A percentile compares a stretch with the other conserved stretches of the same genome.
phyloP scores from a whole-genome alignment of 2,797 vertebrate genomes.

The Salarias fasciatus region DNA sequence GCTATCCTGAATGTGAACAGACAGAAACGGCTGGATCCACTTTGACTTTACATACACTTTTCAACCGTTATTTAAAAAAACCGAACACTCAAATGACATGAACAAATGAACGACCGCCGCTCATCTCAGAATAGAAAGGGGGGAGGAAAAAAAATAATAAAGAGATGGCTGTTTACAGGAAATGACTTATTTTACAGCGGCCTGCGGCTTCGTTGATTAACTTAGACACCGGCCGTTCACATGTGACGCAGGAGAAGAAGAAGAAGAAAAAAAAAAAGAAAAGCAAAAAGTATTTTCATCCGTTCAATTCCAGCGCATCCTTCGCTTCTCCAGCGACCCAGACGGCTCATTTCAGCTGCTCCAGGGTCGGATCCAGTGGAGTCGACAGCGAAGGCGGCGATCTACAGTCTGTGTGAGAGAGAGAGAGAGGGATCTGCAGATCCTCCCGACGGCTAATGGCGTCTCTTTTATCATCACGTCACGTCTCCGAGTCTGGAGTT shows the following conservation, averaged over 20 bases:
- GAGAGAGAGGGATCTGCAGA: slow-evolving; percentile 30
- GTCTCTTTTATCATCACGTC: slow-evolving; percentile 58
- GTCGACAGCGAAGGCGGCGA: slow-evolving; percentile 44
- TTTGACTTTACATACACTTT: slow-evolving; percentile 51
- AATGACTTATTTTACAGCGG: slow-evolving; percentile 74
- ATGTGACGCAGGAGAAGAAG: slow-evolving; percentile 21
- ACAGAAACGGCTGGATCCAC: slow-evolving; percentile 33
- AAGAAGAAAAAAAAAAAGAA: background rate
- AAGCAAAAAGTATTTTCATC: slow-evolving; percentile 2
- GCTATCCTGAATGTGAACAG: slow-evolving; percentile 24
- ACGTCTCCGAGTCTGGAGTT: slow-evolving; percentile 55
- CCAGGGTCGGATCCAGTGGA: slow-evolving; percentile 15
- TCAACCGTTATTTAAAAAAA: slow-evolving; percentile 30
- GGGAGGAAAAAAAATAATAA: slow-evolving; percentile 11
- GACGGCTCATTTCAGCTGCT: slow-evolving; percentile 4
- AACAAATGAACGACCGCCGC: slow-evolving; percentile 10
- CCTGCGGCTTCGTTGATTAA: slow-evolving; percentile 62
- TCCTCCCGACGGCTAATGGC: slow-evolving; percentile 37
- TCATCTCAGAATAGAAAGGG: slow-evolving; percentile 36
- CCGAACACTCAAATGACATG: slow-evolving; percentile 40
- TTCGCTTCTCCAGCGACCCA: background rate
- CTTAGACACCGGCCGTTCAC: slow-evolving; percentile 32
- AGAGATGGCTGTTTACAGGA: slow-evolving; percentile 31
- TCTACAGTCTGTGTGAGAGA: slow-evolving; percentile 49
- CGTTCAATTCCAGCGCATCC: background rate